Evolutionary conservation across 2,888 invertebrate genomes (phyloP), one percentile per base, ranked within the genome.

Genomic region (Notocelia uddmanniana): DNA sequence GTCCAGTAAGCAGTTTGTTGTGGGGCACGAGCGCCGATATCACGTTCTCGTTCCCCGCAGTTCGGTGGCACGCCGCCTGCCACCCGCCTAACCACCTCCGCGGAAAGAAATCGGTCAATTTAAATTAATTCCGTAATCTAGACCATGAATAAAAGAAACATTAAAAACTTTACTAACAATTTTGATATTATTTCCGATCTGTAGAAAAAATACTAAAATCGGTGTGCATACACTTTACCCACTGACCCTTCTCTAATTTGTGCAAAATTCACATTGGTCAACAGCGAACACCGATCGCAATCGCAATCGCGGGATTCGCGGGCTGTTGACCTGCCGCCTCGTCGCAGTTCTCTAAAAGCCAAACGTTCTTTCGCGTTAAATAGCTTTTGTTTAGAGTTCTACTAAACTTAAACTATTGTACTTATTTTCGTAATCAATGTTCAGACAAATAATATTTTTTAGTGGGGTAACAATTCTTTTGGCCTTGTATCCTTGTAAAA

Each of bases 1-100:
- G 90, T 91, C 90, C 92, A 92, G 90, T 91, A 91, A 92, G 92
- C 92, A 92, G 91, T 92, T 92, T 93, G 92, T 92, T 92, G 91
- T 93, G 90, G 87, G 89, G 91, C 92, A 92, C 91, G 92, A 90
- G 91, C 90, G 89, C 89, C 88, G 90, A 89, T 91, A 91, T 91
- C 90, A 90, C 90, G 90, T 90, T 86, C 89, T 85, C 85, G 89
- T 88, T 90, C 87, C 87, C 88, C 89, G 87, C 86, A 86, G 85
- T 89, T 88, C 83, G 90, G 89, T 85, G 85, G 87, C 86, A 85
- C 79, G 84, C 87, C 85, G 82, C 91, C 88, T 88, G 86, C 91
- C 88, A 85, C 89, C 89, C 89, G 88, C 88, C 81, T 80, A 82
- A 83, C 83, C 77, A 88, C 89, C 89, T 89, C 87, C 90, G 89